phyloP scores from a whole-genome alignment of 2,888 invertebrate genomes.

The Platycnemis pennipes region DNA sequence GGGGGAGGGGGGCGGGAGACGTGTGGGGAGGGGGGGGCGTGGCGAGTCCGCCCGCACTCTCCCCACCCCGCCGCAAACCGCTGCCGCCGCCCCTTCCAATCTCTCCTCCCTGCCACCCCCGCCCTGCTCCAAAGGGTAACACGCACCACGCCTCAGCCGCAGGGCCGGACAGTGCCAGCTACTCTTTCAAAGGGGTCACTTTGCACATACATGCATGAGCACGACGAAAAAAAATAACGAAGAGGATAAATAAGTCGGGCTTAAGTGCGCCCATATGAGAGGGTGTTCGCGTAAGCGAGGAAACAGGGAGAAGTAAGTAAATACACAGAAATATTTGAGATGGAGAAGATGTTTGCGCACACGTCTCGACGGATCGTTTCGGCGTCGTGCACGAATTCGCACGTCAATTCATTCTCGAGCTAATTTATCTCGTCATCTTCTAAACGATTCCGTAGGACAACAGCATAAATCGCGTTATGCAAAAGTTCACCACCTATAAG shows the following conservation, averaged over 20 bases:
- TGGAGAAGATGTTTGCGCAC: background rate
- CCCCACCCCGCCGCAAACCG: background rate
- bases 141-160: slow-evolving; percentile 37
- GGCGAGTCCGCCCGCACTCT: background rate
- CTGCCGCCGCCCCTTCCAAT: background rate
- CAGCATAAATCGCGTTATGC: too few species aligned
- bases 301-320: background rate
- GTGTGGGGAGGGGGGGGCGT: background rate
- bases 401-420: background rate
- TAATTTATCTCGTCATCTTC: background rate
- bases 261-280: background rate
- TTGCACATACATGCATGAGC: slow-evolving; percentile 7
- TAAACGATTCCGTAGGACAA: too few species aligned
- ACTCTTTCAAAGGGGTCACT: slow-evolving; percentile 37
- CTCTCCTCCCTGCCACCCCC: background rate
- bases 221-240: background rate
- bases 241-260: background rate
- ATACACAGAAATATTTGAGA: background rate
- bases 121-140: background rate
- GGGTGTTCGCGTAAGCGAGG: background rate
- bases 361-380: background rate
- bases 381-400: background rate
- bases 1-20: background rate
- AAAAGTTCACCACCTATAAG: too few species aligned
- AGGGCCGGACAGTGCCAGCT: slow-evolving; percentile 43